Percentiles rank a stretch among this genome's conserved stretches.
Conservation (phyloP, 2,888 invertebrate genomes). For the Plutella xylostella region DNA sequence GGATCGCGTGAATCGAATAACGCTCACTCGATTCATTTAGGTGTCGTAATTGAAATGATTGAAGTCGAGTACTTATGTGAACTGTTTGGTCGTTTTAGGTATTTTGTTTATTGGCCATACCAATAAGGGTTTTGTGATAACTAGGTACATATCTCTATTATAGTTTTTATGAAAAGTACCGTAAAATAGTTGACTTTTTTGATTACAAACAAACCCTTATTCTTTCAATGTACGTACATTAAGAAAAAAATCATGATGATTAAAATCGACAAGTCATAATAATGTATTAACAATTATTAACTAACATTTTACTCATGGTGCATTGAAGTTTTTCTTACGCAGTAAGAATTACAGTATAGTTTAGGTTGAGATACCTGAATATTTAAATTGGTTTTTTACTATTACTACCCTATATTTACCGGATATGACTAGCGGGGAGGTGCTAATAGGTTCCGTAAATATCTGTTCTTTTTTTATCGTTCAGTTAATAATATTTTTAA, state of each 20-base stretch:
- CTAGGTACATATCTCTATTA: too few relatives aligned
- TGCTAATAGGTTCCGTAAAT: slow-evolving; percentile 45
- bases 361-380: too few relatives aligned
- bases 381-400: too few relatives aligned
- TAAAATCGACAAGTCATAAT: too few relatives aligned
- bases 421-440: slow-evolving; percentile 52
- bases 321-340: background rate
- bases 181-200: too few relatives aligned
- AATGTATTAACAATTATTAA: too few relatives aligned
- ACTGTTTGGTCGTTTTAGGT: background rate
- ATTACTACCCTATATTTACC: slow-evolving; percentile 24
- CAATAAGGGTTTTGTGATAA: too few relatives aligned
- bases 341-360: background rate
- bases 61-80: background rate
- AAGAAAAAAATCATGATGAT: too few relatives aligned
- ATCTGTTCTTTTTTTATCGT: slow-evolving; percentile 6
- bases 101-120: too few relatives aligned
- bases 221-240: too few relatives aligned
- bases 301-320: background rate
- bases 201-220: too few relatives aligned
- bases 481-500: slow-evolving; percentile 26
- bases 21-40: slow-evolving; percentile 30
- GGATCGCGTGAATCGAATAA: slow-evolving; percentile 32
- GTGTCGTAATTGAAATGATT: background rate
- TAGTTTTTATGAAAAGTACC: too few relatives aligned